Conservation (phyloP, 2,113 vertebrate species). For the Colaptes auratus region DNA sequence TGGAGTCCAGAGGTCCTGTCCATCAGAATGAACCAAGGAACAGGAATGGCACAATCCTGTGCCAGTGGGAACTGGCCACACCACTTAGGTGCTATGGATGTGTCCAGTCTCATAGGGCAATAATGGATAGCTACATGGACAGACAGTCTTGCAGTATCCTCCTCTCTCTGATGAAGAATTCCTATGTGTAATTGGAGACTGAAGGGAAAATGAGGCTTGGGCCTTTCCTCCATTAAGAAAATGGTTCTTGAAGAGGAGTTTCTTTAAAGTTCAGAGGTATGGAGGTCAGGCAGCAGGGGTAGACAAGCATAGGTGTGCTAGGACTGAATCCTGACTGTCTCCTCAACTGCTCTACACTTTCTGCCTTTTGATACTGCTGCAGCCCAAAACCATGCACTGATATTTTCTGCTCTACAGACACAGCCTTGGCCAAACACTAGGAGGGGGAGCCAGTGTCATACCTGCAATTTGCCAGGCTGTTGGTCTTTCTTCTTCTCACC, state of each 20-base stretch:
- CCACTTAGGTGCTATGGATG: not conserved
- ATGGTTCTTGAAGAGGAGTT: not conserved
- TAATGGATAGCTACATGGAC: not conserved
- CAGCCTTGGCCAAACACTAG: not conserved
- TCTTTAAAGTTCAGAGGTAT: not conserved
- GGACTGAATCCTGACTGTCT: not conserved
- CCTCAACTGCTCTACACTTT: not conserved
- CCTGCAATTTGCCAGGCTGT: conserved; percentile 83
- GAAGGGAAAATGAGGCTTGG: not conserved
- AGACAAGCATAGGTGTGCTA: rapidly evolving
- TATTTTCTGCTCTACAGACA: not conserved
- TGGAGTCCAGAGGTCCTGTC: not conserved
- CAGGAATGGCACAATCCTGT: not conserved
- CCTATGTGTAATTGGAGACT: not conserved
- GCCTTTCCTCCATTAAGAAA: not conserved
- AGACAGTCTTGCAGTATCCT: not conserved
- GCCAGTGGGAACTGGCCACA: not conserved
- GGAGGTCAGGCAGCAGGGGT: not conserved
- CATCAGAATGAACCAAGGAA: not conserved
- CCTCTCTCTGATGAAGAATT: not conserved
- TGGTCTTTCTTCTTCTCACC: conserved; percentile 78
- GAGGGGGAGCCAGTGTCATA: not conserved
- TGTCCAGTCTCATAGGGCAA: not conserved
- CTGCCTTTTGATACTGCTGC: conserved; percentile 21
- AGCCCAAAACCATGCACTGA: not conserved